Percentiles rank a stretch among this genome's conserved stretches.
These are phyloP conservation scores for Bhutanitis thaidina DNA, from an alignment of 2,888 invertebrate species.

Conservation along the genomic window DNA sequence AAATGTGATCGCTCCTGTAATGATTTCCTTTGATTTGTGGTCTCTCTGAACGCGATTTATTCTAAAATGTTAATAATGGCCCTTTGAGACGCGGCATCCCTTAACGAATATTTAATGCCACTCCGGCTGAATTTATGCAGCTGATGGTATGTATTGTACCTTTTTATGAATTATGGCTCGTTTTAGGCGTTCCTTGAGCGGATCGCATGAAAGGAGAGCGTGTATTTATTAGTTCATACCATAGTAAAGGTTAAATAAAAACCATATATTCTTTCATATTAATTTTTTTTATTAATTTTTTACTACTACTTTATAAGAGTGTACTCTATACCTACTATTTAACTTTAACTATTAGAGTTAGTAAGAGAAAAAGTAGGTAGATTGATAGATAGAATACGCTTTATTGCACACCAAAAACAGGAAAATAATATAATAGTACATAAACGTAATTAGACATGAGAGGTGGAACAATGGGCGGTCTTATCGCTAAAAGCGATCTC, in stretches of 20 bases:
- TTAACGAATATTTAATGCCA: slow-evolving; percentile 75
- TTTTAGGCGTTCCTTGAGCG: background rate
- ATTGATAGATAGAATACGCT: too few species aligned
- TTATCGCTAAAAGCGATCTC: too few species aligned
- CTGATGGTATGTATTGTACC: slow-evolving; percentile 6
- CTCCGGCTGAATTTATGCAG: slow-evolving; percentile 50
- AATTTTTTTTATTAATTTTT: too few species aligned
- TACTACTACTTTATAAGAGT: too few species aligned
- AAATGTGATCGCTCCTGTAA: background rate
- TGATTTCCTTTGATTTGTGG: slow-evolving; percentile 28
- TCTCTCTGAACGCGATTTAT: slow-evolving; percentile 41
- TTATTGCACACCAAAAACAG: too few species aligned
- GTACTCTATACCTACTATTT: too few species aligned
- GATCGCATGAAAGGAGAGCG: background rate
- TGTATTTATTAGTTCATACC: background rate
- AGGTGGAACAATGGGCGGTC: too few species aligned
- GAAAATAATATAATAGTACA: too few species aligned
- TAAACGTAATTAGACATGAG: too few species aligned
- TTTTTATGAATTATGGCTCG: slow-evolving; percentile 7
- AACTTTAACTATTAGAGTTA: too few species aligned
- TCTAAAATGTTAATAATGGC: slow-evolving; percentile 69
- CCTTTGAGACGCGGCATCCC: slow-evolving; percentile 48
- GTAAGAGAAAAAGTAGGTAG: too few species aligned
- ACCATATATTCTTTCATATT: too few species aligned
- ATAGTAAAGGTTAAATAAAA: background rate